Evolutionary conservation across 2,113 vertebrate genomes (phyloP).

Genomic region (Fukomys damarensis): DNA sequence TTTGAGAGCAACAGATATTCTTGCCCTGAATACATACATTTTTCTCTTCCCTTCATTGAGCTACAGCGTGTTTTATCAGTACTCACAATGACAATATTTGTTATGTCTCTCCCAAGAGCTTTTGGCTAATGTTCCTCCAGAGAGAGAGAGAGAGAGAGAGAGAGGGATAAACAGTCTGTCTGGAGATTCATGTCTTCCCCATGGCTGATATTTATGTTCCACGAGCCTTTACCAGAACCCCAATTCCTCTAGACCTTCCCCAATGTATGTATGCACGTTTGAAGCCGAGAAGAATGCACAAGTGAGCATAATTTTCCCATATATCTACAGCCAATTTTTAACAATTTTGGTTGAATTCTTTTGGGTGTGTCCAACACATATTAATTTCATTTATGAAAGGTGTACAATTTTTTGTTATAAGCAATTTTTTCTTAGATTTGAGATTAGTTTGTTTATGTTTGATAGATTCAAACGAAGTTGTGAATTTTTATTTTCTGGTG

Average conservation of each 20-base stretch:
- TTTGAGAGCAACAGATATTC: background rate
- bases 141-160: background rate
- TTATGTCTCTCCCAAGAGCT: background rate
- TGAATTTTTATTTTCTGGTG: background rate
- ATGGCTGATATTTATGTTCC: background rate
- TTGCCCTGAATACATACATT: background rate
- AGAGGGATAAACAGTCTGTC: background rate
- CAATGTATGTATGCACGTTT: background rate
- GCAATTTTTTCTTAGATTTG: background rate
- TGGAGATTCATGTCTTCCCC: background rate
- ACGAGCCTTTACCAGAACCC: background rate
- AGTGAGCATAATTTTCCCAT: background rate
- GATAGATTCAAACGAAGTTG: background rate
- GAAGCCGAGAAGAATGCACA: background rate
- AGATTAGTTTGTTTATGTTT: background rate
- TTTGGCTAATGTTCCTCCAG: background rate
- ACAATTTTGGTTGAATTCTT: background rate
- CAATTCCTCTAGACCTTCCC: background rate
- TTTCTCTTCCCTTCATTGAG: background rate
- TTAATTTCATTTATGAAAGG: background rate
- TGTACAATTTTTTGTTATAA: background rate
- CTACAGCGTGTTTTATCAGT: background rate
- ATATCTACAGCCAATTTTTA: background rate
- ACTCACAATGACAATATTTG: background rate
- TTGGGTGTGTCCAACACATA: background rate